phyloP scores from a whole-genome alignment of 2,113 vertebrate genomes.

The Callaeas wilsoni region DNA sequence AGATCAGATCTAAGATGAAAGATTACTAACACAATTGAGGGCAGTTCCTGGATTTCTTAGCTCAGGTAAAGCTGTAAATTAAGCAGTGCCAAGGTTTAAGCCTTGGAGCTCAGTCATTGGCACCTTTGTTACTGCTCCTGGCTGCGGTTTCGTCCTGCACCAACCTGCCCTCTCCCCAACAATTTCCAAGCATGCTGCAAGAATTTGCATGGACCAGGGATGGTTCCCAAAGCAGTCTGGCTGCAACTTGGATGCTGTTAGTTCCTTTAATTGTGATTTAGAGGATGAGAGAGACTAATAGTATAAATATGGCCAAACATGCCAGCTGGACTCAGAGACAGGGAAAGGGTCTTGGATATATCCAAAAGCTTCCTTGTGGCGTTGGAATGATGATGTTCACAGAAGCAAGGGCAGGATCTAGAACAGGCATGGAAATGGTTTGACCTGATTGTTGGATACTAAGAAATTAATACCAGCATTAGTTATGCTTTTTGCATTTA shows the following conservation, averaged over 20 bases:
- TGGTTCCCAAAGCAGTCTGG: not conserved
- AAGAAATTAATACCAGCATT: not conserved
- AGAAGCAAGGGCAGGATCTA: not conserved
- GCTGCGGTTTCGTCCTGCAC: not conserved
- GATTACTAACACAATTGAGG: not conserved
- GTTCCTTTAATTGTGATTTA: not conserved
- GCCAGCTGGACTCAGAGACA: not conserved
- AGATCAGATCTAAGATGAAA: not conserved
- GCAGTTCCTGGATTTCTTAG: slow-evolving; percentile 30
- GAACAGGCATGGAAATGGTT: not conserved
- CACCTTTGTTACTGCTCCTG: not conserved
- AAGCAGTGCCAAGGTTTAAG: not conserved
- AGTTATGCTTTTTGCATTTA: not conserved
- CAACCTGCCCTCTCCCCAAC: slow-evolving; percentile 16
- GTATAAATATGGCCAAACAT: not conserved
- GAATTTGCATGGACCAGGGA: not conserved
- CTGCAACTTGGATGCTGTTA: not conserved
- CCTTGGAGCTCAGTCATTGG: not conserved
- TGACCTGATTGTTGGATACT: not conserved
- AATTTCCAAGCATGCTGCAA: not conserved
- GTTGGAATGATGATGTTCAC: not conserved
- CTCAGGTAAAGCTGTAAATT: not conserved
- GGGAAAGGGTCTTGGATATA: not conserved
- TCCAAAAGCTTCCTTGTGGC: not conserved
- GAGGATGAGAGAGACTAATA: not conserved